A percentile compares a stretch with the other conserved stretches of the same genome.
Evolutionary conservation across 2,888 invertebrate genomes (phyloP).

Genomic region (Lysandra coridon): DNA sequence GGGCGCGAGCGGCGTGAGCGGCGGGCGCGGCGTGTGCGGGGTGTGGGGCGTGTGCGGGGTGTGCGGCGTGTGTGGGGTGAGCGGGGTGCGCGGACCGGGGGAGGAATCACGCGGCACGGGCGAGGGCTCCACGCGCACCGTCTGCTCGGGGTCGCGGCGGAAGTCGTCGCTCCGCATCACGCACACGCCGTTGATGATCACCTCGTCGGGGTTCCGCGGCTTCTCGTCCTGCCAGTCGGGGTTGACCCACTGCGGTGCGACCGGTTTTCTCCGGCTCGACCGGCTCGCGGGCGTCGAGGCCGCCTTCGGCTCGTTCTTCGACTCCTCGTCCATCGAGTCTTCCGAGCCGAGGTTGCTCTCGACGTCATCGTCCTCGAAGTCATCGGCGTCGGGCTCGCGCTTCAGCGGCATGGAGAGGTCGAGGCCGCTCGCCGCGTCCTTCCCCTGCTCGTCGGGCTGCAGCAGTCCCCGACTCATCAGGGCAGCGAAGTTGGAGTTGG

Average conservation of each 20-base stretch:
- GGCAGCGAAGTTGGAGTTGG: slow-evolving; percentile 88
- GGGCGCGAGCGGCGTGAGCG: slow-evolving; percentile 47
- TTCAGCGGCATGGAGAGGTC: slow-evolving; percentile 94
- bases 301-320: slow-evolving; percentile 80
- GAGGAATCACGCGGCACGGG: slow-evolving; percentile 81
- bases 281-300: slow-evolving; percentile 70
- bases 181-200: slow-evolving; percentile 96
- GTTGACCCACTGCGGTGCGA: slow-evolving; percentile 98
- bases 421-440: slow-evolving; percentile 91
- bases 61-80: slow-evolving; percentile 48
- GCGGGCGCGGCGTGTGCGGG: slow-evolving; percentile 50
- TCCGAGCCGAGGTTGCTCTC: slow-evolving; percentile 89
- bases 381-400: slow-evolving; percentile 87
- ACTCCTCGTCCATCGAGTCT: slow-evolving; percentile 80
- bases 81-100: slow-evolving; percentile 49
- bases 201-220: slow-evolving; percentile 83
- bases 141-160: slow-evolving; percentile 83
- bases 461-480: slow-evolving; percentile 85
- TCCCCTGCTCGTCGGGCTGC: slow-evolving; percentile 81
- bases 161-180: slow-evolving; percentile 93
- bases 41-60: slow-evolving; percentile 39
- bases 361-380: slow-evolving; percentile 89
- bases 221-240: slow-evolving; percentile 93
- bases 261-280: slow-evolving; percentile 92
- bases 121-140: slow-evolving; percentile 88